These are phyloP conservation scores for Halotydeus destructor DNA, from an alignment of 1,140 invertebrate genomes.

Conservation along the genomic window DNA sequence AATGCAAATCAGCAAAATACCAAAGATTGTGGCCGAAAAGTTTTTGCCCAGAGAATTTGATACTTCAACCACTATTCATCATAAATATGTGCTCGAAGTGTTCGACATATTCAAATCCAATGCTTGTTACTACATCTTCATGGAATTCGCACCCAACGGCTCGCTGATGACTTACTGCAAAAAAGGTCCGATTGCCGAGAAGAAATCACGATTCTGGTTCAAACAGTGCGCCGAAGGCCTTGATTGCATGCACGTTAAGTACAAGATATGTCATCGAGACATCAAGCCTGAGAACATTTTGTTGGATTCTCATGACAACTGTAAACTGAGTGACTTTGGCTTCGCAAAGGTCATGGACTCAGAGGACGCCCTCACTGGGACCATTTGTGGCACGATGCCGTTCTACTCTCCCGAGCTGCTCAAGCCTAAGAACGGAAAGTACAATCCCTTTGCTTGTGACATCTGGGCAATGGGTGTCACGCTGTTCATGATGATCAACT, in stretches of 20 bases:
- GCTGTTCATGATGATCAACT: constrained; percentile 35
- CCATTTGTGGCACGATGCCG: constrained; percentile 8
- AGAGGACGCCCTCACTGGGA: not conserved
- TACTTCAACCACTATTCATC: constrained; percentile 2
- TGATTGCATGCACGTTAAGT: not conserved
- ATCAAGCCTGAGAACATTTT: constrained; percentile 11
- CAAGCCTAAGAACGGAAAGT: not conserved
- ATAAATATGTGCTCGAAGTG: constrained; percentile 5
- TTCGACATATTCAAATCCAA: constrained; percentile 8
- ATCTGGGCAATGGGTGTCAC: constrained; percentile 91
- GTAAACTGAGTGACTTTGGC: constrained; percentile 10
- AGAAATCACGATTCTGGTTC: not conserved
- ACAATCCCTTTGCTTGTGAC: constrained; percentile 40
- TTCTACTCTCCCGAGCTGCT: constrained; percentile 16
- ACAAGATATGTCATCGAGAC: constrained; percentile 2
- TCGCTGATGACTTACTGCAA: not conserved
- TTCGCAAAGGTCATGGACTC: too few species aligned
- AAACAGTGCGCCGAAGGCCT: not conserved
- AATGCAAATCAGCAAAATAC: constrained; percentile 4
- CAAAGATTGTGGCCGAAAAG: constrained; percentile 1
- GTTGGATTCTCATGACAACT: constrained; percentile 1
- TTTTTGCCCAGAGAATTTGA: constrained; percentile 7
- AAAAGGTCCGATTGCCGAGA: not conserved
- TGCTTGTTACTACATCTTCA: constrained; percentile 5
- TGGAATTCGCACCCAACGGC: constrained; percentile 6